Conservation (phyloP, 30 jellyfish, hydroid and myxozoan genomes). For the Phacellophora camtschatica region DNA sequence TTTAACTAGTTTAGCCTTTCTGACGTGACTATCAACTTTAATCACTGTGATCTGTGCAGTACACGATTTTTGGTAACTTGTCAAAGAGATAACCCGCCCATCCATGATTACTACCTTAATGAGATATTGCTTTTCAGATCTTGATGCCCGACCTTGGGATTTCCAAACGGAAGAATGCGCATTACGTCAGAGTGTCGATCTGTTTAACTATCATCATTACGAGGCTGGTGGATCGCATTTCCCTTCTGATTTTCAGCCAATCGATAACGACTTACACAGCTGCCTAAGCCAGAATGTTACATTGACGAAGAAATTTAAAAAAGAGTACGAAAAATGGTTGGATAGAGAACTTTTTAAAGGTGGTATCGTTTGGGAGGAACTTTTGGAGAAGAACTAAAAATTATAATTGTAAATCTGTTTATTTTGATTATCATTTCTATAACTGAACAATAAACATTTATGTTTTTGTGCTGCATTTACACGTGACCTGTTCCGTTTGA, state of each 20-base stretch:
- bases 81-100: too few relatives aligned
- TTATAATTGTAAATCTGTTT: neutral
- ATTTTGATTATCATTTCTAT: too few relatives aligned
- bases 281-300: slow-evolving; percentile 72
- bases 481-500: too few relatives aligned
- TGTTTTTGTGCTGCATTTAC: too few relatives aligned
- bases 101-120: too few relatives aligned
- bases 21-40: too few relatives aligned
- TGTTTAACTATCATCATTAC: slow-evolving; percentile 93
- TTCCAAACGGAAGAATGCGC: slow-evolving; percentile 99
- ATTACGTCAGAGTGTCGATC: slow-evolving; percentile 95
- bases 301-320: slow-evolving; percentile 71
- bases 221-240: slow-evolving; percentile 92
- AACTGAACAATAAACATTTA: too few relatives aligned
- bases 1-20: too few relatives aligned
- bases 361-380: slow-evolving; percentile 85
- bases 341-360: slow-evolving; percentile 76
- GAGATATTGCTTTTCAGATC: slow-evolving; percentile 55
- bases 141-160: slow-evolving; percentile 99
- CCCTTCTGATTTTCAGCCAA: slow-evolving; percentile 96
- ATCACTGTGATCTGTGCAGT: too few relatives aligned
- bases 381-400: slow-evolving; percentile 36
- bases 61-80: too few relatives aligned
- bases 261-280: slow-evolving; percentile 92
- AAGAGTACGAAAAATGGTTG: slow-evolving; percentile 81